Conservation (phyloP, 2,113 vertebrate species). For the Macquaria ambigua region DNA sequence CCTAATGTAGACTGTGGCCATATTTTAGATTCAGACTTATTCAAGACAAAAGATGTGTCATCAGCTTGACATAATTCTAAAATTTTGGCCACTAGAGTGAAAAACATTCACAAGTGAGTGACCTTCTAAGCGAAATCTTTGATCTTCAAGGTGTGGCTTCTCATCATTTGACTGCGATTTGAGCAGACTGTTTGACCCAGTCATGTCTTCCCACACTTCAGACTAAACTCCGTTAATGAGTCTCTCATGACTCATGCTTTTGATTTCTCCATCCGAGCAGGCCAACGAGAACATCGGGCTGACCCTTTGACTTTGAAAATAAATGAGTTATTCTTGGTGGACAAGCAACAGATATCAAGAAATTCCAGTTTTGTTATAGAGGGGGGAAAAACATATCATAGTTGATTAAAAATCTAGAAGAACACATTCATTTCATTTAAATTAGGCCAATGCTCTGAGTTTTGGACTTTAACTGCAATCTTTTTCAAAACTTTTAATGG, state of each 20-base stretch:
- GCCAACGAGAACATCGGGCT: constrained; percentile 35
- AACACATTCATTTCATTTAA: background rate
- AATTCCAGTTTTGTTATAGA: background rate
- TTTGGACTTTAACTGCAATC: background rate
- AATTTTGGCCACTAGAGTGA: background rate
- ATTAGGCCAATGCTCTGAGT: background rate
- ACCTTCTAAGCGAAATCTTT: background rate
- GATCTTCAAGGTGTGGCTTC: constrained; percentile 20
- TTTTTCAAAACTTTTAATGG: background rate
- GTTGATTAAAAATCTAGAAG: background rate
- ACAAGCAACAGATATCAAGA: background rate
- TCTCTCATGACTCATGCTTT: constrained; percentile 64
- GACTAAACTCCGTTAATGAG: constrained; percentile 66
- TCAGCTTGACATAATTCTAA: background rate
- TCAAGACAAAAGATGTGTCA: background rate
- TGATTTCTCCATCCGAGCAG: constrained; percentile 30
- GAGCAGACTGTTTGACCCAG: constrained; percentile 52
- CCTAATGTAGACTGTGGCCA: background rate
- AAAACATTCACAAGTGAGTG: background rate
- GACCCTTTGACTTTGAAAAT: constrained; percentile 31
- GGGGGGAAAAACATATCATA: background rate
- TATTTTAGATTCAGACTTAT: background rate
- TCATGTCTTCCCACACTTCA: constrained; percentile 52
- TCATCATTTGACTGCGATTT: constrained; percentile 47
- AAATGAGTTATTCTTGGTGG: constrained; percentile 9